A percentile compares a stretch with the other conserved stretches of the same genome.
phyloP scores from a whole-genome alignment of 2,113 vertebrate genomes.

The Oxyruncus cristatus region DNA sequence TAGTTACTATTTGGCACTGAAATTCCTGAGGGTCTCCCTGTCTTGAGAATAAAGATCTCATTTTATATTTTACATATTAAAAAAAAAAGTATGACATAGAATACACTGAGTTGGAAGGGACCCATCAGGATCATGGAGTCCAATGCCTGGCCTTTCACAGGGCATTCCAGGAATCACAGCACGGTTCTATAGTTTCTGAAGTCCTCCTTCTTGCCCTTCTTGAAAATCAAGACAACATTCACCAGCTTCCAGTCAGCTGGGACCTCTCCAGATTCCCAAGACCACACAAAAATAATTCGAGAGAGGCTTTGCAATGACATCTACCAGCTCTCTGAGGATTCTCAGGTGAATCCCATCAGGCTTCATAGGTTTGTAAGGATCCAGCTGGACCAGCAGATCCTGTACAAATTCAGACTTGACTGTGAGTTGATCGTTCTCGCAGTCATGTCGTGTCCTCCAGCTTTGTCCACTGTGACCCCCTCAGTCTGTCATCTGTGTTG shows the following conservation, averaged over 20 bases:
- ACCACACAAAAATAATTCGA: not conserved
- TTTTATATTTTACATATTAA: not conserved
- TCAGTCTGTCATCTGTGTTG: rapidly evolving
- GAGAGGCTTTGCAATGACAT: not conserved
- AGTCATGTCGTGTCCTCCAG: not conserved
- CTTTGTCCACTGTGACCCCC: not conserved
- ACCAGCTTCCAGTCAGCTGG: not conserved
- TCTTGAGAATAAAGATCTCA: not conserved
- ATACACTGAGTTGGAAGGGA: not conserved
- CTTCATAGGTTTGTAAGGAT: not conserved
- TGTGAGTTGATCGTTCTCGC: not conserved
- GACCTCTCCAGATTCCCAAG: not conserved
- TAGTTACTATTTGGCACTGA: not conserved
- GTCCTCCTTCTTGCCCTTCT: not conserved
- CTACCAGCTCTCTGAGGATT: not conserved
- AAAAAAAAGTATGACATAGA: not conserved
- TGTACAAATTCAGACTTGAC: no score
- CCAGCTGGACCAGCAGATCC: not conserved
- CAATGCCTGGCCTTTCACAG: not conserved
- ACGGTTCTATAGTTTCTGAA: not conserved
- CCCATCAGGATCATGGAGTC: not conserved
- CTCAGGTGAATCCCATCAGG: not conserved
- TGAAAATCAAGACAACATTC: not conserved
- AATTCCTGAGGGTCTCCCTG: not conserved
- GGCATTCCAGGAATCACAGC: not conserved